These are phyloP conservation scores for Nyctibius grandis DNA, from an alignment of 2,797 vertebrate species.

Conservation along the genomic window DNA sequence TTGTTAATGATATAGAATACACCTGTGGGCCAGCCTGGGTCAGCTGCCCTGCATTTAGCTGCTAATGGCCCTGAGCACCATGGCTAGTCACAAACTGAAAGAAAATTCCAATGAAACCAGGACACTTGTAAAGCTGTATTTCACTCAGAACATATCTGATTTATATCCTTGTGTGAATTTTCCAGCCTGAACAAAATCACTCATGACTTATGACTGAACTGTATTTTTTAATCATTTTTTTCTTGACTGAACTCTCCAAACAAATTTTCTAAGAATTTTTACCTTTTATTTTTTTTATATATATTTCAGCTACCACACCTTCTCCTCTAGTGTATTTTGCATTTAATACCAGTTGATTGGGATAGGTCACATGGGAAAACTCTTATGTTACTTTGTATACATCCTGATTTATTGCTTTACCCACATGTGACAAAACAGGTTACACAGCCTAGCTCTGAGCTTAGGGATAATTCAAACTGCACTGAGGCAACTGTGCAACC, in stretches of 20 bases:
- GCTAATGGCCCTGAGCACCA: no score
- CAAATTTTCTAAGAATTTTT: neutral
- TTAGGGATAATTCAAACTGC: neutral
- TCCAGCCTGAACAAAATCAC: neutral
- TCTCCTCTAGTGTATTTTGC: neutral
- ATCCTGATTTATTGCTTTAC: neutral
- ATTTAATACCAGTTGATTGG: neutral
- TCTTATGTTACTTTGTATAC: neutral
- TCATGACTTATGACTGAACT: fast-evolving
- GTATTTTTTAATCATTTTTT: neutral
- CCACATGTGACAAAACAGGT: neutral
- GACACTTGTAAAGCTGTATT: neutral
- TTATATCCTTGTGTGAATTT: neutral
- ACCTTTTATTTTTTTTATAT: neutral
- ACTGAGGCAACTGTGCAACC: neutral
- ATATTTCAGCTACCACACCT: neutral
- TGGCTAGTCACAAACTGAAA: no score
- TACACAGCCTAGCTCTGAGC: neutral
- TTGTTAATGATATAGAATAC: no score
- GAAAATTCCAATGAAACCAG: no score
- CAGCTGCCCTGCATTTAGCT: no score
- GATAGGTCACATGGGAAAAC: neutral
- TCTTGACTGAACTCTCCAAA: neutral
- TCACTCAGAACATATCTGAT: neutral
- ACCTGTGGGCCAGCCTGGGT: no score